phyloP scores from a whole-genome alignment of 2,888 invertebrate genomes.

The Muschampia plurimacula region DNA sequence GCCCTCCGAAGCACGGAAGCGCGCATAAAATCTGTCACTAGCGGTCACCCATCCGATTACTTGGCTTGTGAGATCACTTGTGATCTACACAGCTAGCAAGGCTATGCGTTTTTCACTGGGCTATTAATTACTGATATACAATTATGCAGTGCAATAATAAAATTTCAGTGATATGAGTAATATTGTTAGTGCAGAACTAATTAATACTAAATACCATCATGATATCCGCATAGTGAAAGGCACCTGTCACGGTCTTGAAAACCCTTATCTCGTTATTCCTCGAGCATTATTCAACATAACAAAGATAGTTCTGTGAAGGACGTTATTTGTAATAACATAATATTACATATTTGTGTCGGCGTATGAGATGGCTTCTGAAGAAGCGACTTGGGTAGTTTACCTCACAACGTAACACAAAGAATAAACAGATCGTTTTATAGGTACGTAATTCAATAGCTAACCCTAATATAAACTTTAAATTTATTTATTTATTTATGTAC shows the following conservation, averaged over 20 bases:
- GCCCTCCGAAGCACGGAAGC: too few relatives aligned
- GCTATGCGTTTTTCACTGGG: too few relatives aligned
- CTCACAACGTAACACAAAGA: background rate
- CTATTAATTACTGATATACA: too few relatives aligned
- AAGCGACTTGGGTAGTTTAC: background rate
- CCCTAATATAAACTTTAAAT: background rate
- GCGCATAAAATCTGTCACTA: too few relatives aligned
- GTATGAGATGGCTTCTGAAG: slow-evolving; percentile 6
- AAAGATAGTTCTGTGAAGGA: slow-evolving; percentile 26
- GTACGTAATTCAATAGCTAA: background rate
- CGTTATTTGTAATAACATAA: slow-evolving; percentile 39
- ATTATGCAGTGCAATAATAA: too few relatives aligned
- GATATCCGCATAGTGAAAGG: background rate
- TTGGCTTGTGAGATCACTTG: too few relatives aligned
- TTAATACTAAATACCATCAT: background rate
- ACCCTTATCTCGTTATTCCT: slow-evolving; percentile 7
- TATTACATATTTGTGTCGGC: slow-evolving; percentile 3
- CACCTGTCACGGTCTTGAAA: slow-evolving; percentile 15
- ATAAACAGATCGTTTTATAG: slow-evolving; percentile 1
- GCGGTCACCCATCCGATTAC: too few relatives aligned
- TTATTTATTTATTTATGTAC: background rate
- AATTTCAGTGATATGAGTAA: background rate
- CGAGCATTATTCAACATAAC: slow-evolving; percentile 10
- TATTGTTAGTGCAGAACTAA: too few relatives aligned
- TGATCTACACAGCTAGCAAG: too few relatives aligned